A percentile compares a stretch with the other conserved stretches of the same genome.
Evolutionary conservation across 2,888 invertebrate genomes (phyloP).

Genomic region (Heteropelma amictum): DNA sequence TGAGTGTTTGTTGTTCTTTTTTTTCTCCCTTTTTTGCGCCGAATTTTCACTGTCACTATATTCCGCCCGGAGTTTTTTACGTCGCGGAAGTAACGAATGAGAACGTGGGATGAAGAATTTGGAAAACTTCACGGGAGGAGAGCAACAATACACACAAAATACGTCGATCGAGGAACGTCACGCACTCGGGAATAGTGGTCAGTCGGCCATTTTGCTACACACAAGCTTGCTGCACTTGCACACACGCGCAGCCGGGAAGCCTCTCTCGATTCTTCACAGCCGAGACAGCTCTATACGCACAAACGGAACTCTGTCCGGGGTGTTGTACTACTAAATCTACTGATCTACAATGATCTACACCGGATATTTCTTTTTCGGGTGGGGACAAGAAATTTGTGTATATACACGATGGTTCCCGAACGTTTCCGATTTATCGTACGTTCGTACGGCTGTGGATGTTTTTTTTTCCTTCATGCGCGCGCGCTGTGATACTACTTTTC

Average conservation of each 20-base stretch:
- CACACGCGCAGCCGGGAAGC: conserved; percentile 53
- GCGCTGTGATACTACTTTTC: no score
- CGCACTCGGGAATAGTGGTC: conserved; percentile 65
- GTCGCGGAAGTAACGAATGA: neutral
- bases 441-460: neutral
- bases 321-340: conserved; percentile 16
- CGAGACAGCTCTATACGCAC: conserved; percentile 7
- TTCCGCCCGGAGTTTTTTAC: neutral
- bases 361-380: neutral
- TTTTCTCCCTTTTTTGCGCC: neutral
- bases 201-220: conserved; percentile 73
- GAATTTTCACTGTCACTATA: conserved; percentile 6
- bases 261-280: conserved; percentile 24
- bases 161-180: conserved; percentile 69
- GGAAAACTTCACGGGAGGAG: conserved; percentile 52
- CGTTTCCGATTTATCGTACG: neutral
- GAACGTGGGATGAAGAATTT: neutral
- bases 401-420: conserved; percentile 4
- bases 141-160: conserved; percentile 66
- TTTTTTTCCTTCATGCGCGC: neutral
- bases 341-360: neutral
- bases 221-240: no score
- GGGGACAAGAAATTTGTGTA: neutral
- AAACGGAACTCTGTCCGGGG: conserved; percentile 4
- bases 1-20: conserved; percentile 4